phyloP scores from a whole-genome alignment of 2,113 vertebrate genomes.

The Rattus norvegicus region DNA sequence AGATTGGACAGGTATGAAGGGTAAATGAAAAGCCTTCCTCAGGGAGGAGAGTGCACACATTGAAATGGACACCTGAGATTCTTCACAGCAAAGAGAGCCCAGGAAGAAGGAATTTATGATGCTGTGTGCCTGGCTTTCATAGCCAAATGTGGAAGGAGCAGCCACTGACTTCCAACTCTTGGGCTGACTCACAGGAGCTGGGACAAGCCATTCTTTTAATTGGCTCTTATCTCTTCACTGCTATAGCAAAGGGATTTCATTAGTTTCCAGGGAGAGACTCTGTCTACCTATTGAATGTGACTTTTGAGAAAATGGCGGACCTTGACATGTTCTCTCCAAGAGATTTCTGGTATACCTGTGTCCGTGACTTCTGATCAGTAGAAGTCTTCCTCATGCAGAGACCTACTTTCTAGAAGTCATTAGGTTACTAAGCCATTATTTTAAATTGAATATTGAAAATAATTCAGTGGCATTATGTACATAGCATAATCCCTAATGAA shows the following conservation, averaged over 20 bases:
- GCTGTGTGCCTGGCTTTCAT: neutral
- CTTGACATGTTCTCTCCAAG: neutral
- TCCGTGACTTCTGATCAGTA: conserved; percentile 29
- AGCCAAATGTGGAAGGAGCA: neutral
- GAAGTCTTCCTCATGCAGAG: conserved; percentile 27
- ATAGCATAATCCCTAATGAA: conserved; percentile 58
- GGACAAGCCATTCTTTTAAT: conserved; percentile 43
- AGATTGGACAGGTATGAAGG: neutral
- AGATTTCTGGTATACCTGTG: neutral
- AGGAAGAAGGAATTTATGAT: neutral
- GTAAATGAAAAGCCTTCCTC: neutral
- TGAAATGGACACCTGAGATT: neutral
- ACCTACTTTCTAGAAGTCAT: conserved; percentile 60
- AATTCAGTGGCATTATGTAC: conserved; percentile 65
- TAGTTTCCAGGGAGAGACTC: conserved; percentile 43
- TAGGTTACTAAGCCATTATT: conserved; percentile 63
- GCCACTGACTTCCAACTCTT: neutral
- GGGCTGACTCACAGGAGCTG: neutral
- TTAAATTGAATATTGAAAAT: conserved; percentile 72
- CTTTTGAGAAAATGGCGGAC: neutral
- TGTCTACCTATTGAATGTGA: neutral
- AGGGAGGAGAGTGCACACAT: neutral
- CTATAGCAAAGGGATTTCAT: conserved; percentile 6
- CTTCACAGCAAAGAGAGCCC: neutral
- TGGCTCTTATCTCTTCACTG: conserved; percentile 35